phyloP scores from a whole-genome alignment of 2,113 vertebrate genomes.

The Cromileptes altivelis region DNA sequence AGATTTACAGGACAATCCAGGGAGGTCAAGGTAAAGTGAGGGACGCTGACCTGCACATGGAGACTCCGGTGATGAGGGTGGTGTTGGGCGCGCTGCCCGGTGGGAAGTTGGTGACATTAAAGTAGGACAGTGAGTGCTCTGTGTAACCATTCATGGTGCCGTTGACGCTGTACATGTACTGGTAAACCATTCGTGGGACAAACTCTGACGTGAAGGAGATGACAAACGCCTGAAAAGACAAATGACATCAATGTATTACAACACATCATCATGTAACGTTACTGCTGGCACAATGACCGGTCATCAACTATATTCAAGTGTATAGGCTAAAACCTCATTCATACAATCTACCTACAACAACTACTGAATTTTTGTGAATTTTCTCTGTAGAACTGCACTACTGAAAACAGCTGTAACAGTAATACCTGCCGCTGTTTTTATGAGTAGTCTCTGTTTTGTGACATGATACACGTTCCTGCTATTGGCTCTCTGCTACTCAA shows the following conservation, averaged over 20 bases:
- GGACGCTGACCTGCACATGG: conserved; percentile 92
- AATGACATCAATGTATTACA: neutral
- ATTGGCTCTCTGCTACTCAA: neutral
- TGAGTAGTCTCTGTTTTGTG: neutral
- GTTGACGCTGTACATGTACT: conserved; percentile 93
- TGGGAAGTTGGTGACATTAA: conserved; percentile 94
- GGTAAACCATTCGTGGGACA: conserved; percentile 95
- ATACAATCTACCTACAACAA: neutral
- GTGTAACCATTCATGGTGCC: conserved; percentile 95
- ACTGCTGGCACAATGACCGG: neutral
- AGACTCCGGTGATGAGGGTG: conserved; percentile 88
- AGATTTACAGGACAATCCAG: conserved; percentile 38
- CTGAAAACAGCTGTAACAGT: neutral
- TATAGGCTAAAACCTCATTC: neutral
- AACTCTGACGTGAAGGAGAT: conserved; percentile 98
- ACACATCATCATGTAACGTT: neutral
- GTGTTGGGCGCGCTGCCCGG: conserved; percentile 89
- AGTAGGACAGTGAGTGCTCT: conserved; percentile 96
- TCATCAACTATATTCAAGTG: neutral
- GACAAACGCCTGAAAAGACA: conserved; percentile 91
- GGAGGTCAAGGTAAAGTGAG: conserved; percentile 45
- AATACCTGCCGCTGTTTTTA: neutral
- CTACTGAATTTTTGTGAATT: neutral
- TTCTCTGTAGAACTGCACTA: neutral
- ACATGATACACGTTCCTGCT: neutral